Conservation (phyloP, 2,888 invertebrate species). For the Heteromurus nitidus region DNA sequence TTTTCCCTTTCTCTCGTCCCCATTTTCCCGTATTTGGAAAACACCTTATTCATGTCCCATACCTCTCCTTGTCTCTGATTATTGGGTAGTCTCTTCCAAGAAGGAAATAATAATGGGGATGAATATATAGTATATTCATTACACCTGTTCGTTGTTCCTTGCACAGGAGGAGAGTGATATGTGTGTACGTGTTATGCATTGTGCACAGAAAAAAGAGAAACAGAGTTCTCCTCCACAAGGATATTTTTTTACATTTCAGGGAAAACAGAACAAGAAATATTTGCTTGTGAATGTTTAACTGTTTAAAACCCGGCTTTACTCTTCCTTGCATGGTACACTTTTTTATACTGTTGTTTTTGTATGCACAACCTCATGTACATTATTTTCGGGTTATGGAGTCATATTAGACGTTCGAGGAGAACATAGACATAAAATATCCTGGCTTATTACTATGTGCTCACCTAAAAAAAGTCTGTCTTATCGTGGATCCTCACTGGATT, state of each 20-base stretch:
- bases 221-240: neutral
- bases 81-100: conserved; percentile 11
- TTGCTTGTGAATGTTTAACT: neutral
- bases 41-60: conserved; percentile 32
- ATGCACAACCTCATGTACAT: conserved; percentile 1
- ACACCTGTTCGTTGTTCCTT: no score
- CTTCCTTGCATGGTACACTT: neutral
- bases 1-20: neutral
- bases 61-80: conserved; percentile 1
- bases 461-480: neutral
- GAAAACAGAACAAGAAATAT: conserved; percentile 3
- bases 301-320: neutral
- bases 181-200: neutral
- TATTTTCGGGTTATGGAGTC: conserved; percentile 30
- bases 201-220: neutral
- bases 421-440: conserved; percentile 12
- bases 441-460: conserved; percentile 30
- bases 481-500: neutral
- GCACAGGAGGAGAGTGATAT: neutral
- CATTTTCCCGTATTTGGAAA: conserved; percentile 36
- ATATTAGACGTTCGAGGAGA: conserved; percentile 7
- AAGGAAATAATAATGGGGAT: conserved; percentile 2
- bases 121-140: conserved; percentile 5
- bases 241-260: no score
- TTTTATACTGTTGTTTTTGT: conserved; percentile 22